Percentiles rank a stretch among this genome's conserved stretches.
phyloP scores from a whole-genome alignment of 37 sponge, comb jelly and placozoan species.

The Beroe ovata region DNA sequence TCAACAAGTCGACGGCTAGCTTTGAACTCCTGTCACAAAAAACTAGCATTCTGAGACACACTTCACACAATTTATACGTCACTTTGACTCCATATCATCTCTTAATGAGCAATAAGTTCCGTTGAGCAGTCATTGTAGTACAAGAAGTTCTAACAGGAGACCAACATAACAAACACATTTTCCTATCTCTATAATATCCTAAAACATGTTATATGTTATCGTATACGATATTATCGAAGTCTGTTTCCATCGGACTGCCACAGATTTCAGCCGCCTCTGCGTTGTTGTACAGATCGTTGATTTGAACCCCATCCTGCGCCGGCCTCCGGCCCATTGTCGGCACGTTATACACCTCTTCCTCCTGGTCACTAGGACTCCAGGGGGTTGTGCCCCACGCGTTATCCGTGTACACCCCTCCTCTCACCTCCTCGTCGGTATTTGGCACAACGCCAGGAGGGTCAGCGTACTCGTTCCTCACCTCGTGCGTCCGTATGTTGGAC shows the following conservation, averaged over 20 bases:
- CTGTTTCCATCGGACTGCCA: constrained; percentile 42
- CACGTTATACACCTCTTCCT: constrained; percentile 50
- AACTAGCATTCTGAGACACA: too few species aligned
- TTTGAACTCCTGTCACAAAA: too few species aligned
- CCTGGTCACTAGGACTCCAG: background rate
- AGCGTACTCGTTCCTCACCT: background rate
- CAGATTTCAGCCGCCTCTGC: constrained; percentile 33
- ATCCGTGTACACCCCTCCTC: background rate
- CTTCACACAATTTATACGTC: too few species aligned
- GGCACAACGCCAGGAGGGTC: background rate
- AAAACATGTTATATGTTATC: constrained; percentile 62
- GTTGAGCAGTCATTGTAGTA: too few species aligned
- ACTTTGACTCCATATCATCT: too few species aligned
- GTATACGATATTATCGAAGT: constrained; percentile 57
- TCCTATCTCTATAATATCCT: too few species aligned
- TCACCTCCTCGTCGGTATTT: too few species aligned
- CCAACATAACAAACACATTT: too few species aligned
- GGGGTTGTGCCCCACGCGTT: background rate
- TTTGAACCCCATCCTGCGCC: background rate
- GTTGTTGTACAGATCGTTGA: constrained; percentile 30
- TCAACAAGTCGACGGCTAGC: too few species aligned
- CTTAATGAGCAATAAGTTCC: too few species aligned
- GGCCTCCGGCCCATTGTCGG: constrained; percentile 22
- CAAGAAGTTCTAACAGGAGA: too few species aligned
- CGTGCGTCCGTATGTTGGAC: background rate